Conservation (phyloP, 2,797 vertebrate species). For the Gymnodraco acuticeps region DNA sequence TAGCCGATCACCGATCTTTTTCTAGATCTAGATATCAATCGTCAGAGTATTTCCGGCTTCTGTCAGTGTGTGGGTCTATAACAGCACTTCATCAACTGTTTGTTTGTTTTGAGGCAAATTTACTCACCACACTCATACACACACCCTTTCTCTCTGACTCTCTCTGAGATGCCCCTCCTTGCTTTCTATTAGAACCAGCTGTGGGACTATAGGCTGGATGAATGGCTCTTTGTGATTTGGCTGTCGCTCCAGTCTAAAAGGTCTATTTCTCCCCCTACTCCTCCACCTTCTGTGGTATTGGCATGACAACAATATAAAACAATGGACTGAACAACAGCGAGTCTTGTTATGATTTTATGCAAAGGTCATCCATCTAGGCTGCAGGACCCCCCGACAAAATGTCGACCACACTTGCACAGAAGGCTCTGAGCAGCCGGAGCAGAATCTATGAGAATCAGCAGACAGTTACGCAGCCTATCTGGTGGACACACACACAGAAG, state of each 20-base stretch:
- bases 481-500: conserved; percentile 39
- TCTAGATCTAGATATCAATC: conserved; percentile 41
- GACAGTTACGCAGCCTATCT: conserved; percentile 64
- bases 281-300: conserved; percentile 59
- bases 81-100: conserved; percentile 69
- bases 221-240: conserved; percentile 89
- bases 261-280: conserved; percentile 69
- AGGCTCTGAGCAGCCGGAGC: conserved; percentile 23
- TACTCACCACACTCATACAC: conserved; percentile 54
- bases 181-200: conserved; percentile 88
- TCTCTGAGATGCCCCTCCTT: conserved; percentile 73
- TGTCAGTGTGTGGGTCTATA: conserved; percentile 69
- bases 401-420: conserved; percentile 27
- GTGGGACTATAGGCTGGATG: conserved; percentile 81
- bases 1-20: background rate
- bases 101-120: conserved; percentile 77
- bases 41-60: conserved; percentile 52
- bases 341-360: conserved; percentile 63
- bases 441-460: conserved; percentile 60
- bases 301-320: conserved; percentile 78
- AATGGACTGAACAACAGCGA: conserved; percentile 69
- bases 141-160: conserved; percentile 30
- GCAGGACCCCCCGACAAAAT: conserved; percentile 58
- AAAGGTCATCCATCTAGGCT: conserved; percentile 62
- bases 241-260: conserved; percentile 77